A percentile compares a stretch with the other conserved stretches of the same genome.
phyloP scores from a whole-genome alignment of 2,797 vertebrate genomes.

The Petrocephalus sullivani region DNA sequence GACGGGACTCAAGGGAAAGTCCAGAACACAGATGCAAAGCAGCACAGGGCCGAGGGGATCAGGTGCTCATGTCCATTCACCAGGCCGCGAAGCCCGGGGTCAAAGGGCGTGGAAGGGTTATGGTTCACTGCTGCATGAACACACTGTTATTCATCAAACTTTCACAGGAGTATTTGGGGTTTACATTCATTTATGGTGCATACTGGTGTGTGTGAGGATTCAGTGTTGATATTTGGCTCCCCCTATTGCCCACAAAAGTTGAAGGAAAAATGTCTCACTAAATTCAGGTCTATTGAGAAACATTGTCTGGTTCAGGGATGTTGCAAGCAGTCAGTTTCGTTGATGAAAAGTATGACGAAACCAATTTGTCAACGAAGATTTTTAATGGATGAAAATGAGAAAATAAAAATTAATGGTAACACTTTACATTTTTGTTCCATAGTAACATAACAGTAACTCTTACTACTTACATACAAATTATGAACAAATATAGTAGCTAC shows the following conservation, averaged over 20 bases:
- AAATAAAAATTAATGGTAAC: not conserved
- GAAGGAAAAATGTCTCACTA: not conserved
- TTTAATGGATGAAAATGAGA: not conserved
- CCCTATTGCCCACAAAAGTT: not conserved
- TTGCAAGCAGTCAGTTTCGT: not conserved
- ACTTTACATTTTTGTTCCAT: not conserved
- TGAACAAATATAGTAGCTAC: not conserved
- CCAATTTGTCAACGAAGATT: not conserved
- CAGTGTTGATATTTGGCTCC: not conserved
- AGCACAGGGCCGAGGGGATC: not conserved
- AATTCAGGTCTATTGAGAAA: not conserved
- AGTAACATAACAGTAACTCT: not conserved
- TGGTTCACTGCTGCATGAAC: not conserved
- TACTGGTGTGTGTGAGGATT: not conserved
- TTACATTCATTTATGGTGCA: not conserved
- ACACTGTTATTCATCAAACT: not conserved
- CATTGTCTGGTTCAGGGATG: not conserved
- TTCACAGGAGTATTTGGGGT: not conserved
- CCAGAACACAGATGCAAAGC: not conserved
- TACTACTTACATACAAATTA: not conserved
- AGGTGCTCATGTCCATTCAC: not conserved
- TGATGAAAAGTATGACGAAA: not conserved
- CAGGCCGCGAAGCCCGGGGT: not conserved
- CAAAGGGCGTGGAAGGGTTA: not conserved
- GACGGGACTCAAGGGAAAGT: not conserved